A percentile compares a stretch with the other conserved stretches of the same genome.
phyloP scores from a whole-genome alignment of 2,113 vertebrate species.

The Oplegnathus fasciatus region DNA sequence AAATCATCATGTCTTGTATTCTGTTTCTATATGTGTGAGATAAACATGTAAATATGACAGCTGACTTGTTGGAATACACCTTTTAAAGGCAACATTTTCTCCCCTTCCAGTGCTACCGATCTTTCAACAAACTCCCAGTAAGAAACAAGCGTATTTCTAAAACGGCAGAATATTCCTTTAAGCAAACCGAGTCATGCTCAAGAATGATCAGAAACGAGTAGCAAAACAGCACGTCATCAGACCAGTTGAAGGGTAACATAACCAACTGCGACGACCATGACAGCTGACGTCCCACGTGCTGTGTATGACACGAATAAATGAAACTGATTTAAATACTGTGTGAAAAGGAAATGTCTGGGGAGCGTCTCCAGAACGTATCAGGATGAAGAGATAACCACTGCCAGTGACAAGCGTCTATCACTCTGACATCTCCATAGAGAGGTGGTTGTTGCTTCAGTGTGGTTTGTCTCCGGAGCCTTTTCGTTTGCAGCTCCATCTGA shows the following conservation, averaged over 20 bases:
- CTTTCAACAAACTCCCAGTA: neutral
- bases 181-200: too few relatives aligned
- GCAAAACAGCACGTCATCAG: neutral
- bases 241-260: neutral
- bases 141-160: neutral
- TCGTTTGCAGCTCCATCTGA: neutral
- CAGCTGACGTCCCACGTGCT: neutral
- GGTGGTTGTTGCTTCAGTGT: neutral
- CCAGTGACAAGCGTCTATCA: slow-evolving; percentile 17
- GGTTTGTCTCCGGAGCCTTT: neutral
- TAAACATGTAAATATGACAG: neutral
- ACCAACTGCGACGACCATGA: neutral
- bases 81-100: neutral
- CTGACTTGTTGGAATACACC: neutral
- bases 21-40: neutral
- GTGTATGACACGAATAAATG: slow-evolving; percentile 28
- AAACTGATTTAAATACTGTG: slow-evolving; percentile 15
- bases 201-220: neutral
- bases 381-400: slow-evolving; percentile 1
- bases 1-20: neutral
- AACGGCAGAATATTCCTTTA: neutral
- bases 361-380: slow-evolving; percentile 2
- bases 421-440: slow-evolving; percentile 29
- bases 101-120: neutral
- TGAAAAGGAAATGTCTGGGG: neutral